These are phyloP conservation scores for Zootoca vivipara DNA, from an alignment of 2,113 vertebrate genomes.

Conservation along the genomic window DNA sequence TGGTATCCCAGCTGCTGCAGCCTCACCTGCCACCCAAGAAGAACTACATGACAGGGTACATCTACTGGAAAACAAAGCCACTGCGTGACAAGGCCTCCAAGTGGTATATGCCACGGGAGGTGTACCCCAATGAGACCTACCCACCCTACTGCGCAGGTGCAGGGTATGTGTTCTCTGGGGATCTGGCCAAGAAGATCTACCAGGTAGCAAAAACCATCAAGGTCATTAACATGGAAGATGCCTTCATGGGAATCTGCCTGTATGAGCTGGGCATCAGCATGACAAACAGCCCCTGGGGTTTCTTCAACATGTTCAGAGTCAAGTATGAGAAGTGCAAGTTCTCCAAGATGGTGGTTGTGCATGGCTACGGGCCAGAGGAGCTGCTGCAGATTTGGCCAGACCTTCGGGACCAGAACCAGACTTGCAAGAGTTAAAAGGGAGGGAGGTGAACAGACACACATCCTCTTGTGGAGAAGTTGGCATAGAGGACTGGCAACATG, in stretches of 20 bases:
- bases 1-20: conserved; percentile 49
- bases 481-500: background rate
- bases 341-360: conserved; percentile 57
- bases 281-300: conserved; percentile 52
- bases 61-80: background rate
- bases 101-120: conserved; percentile 71
- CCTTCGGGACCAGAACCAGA: conserved; percentile 55
- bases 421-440: conserved; percentile 35
- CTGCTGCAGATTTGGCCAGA: conserved; percentile 69
- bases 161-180: conserved; percentile 75
- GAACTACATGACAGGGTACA: conserved; percentile 56
- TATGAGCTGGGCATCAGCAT: conserved; percentile 56
- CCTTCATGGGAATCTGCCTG: conserved; percentile 83
- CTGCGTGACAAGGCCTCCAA: conserved; percentile 14
- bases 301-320: conserved; percentile 67
- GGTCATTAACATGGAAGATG: conserved; percentile 79
- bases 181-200: conserved; percentile 61
- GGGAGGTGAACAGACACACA: too few species aligned
- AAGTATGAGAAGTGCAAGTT: conserved; percentile 76
- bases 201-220: conserved; percentile 55
- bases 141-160: conserved; percentile 74
- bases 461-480: background rate
- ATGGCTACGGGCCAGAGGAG: conserved; percentile 58
- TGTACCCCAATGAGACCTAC: conserved; percentile 45
- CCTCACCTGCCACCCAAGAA: background rate